Conservation (phyloP, 2,797 vertebrate species). For the Muraenolepis orangiensis region DNA sequence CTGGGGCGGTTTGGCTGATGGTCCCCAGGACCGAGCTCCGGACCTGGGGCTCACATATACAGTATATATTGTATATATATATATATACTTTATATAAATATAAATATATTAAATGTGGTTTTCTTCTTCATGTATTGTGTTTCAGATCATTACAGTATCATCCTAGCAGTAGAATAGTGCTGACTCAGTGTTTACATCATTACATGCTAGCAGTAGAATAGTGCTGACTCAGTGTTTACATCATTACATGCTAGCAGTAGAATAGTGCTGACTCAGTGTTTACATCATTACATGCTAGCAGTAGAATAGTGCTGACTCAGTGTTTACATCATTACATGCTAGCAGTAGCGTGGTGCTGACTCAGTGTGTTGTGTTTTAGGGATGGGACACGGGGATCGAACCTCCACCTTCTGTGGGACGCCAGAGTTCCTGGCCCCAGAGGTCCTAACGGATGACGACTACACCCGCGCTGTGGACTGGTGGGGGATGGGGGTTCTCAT, state of each 20-base stretch:
- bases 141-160: background rate
- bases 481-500: conserved; percentile 93
- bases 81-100: background rate
- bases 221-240: background rate
- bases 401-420: conserved; percentile 91
- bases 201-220: no score
- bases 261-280: background rate
- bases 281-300: no score
- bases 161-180: background rate
- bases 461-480: conserved; percentile 91
- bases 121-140: no score
- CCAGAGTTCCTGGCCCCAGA: conserved; percentile 92
- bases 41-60: no score
- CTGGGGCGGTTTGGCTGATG: no score
- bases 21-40: no score
- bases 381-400: conserved; percentile 90
- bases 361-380: conserved; percentile 63
- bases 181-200: background rate
- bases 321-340: no score
- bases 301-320: background rate
- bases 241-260: no score
- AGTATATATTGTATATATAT: background rate
- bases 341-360: background rate
- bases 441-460: conserved; percentile 87
- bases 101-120: no score